Conservation (phyloP, 2,797 vertebrate genomes). For the Ibycter americanus region DNA sequence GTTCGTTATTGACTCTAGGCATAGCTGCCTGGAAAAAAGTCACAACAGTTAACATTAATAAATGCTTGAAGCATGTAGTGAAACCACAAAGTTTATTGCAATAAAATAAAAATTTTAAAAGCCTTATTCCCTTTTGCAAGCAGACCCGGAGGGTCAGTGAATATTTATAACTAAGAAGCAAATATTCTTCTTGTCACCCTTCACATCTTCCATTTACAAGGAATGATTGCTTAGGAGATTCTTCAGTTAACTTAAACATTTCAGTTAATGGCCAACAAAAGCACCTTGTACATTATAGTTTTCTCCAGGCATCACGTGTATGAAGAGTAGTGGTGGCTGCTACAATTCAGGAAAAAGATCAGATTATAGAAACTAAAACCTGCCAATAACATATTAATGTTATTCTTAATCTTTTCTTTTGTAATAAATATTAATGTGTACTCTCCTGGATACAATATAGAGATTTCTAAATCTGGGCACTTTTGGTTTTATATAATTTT, state of each 20-base stretch:
- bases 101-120: neutral
- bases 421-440: neutral
- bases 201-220: neutral
- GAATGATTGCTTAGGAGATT: neutral
- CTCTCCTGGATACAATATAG: neutral
- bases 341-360: neutral
- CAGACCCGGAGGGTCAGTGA: neutral
- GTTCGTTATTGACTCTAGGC: neutral
- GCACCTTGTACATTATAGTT: neutral
- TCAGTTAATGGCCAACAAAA: neutral
- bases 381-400: neutral
- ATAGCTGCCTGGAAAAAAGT: neutral
- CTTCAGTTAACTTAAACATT: neutral
- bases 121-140: neutral
- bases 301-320: neutral
- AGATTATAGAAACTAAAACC: neutral
- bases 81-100: neutral
- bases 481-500: neutral
- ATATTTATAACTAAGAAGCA: neutral
- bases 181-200: neutral
- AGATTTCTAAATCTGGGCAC: neutral
- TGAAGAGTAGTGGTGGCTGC: neutral
- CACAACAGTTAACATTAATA: neutral
- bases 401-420: neutral
- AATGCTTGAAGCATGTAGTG: neutral